Evolutionary conservation across 2,888 invertebrate species (phyloP).

Genomic region (Chaetoderma sp.): DNA sequence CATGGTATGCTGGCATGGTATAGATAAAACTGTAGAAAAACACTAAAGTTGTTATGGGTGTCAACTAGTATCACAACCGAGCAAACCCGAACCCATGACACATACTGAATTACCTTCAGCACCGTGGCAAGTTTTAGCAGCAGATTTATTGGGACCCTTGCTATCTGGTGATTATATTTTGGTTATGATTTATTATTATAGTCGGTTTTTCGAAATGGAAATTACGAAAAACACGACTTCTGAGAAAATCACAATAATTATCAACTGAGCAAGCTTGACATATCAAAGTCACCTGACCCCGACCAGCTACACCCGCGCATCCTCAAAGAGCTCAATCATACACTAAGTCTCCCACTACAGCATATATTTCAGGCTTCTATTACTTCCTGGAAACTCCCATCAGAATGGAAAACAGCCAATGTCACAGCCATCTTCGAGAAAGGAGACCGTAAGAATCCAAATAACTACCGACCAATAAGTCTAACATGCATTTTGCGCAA

Average conservation of each 20-base stretch:
- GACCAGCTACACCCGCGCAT: too few relatives aligned
- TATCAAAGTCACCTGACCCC: too few relatives aligned
- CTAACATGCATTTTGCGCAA: too few relatives aligned
- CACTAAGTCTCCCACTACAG: too few relatives aligned
- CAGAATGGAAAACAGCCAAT: too few relatives aligned
- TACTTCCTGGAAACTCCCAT: too few relatives aligned
- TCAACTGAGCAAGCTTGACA: too few relatives aligned
- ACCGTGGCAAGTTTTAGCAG: constrained; percentile 18
- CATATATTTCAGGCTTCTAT: too few relatives aligned
- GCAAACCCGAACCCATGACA: constrained; percentile 13
- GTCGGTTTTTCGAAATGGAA: neutral
- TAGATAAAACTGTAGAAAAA: constrained; percentile 22
- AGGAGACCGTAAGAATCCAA: too few relatives aligned
- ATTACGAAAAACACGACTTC: neutral
- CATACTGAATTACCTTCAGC: constrained; percentile 7
- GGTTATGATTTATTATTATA: constrained; percentile 6
- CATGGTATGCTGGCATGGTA: neutral
- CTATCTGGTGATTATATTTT: constrained; percentile 23
- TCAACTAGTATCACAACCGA: constrained; percentile 18
- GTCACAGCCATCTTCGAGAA: too few relatives aligned
- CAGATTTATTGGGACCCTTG: constrained; percentile 26
- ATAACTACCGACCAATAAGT: too few relatives aligned
- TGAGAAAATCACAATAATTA: neutral
- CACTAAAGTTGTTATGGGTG: constrained; percentile 12
- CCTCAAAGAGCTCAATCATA: too few relatives aligned